phyloP scores from a whole-genome alignment of 2,888 invertebrate genomes.

The Pachycephus smyrnensis region DNA sequence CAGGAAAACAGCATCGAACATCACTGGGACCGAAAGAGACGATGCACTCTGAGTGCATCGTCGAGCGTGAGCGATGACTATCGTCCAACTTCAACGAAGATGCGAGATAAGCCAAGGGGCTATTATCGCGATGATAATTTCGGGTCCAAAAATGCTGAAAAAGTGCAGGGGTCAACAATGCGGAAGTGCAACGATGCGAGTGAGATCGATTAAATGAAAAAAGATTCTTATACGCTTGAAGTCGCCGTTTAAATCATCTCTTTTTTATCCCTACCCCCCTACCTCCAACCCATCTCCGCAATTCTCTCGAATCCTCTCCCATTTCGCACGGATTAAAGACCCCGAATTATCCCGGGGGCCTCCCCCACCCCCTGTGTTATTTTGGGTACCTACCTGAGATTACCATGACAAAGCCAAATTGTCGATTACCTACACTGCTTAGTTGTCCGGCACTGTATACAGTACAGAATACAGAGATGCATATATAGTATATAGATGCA shows the following conservation, averaged over 20 bases:
- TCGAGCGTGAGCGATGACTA: not conserved
- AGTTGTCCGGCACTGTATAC: not conserved
- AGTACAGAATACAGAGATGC: not conserved
- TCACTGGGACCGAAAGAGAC: not conserved
- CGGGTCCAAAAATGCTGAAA: not conserved
- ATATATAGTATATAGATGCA: not conserved
- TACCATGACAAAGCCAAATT: constrained; percentile 53
- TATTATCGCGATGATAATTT: not conserved
- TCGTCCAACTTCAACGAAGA: not conserved
- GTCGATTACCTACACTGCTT: constrained; percentile 10
- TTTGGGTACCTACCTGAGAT: constrained; percentile 27
- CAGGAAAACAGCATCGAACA: not conserved
- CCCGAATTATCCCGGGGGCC: not conserved
- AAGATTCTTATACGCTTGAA: not conserved
- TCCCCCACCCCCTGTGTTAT: not conserved
- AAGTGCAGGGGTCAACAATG: not conserved
- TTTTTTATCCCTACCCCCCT: not conserved
- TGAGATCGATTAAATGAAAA: not conserved
- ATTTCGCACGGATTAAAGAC: not conserved
- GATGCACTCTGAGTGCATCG: not conserved
- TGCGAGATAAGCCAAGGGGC: not conserved
- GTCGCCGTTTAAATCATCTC: not conserved
- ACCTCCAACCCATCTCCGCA: not conserved
- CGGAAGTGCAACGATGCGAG: not conserved
- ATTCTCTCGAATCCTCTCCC: not conserved